These are phyloP conservation scores for Stictocephala bisonia DNA, from an alignment of 2,888 invertebrate species.

Conservation along the genomic window DNA sequence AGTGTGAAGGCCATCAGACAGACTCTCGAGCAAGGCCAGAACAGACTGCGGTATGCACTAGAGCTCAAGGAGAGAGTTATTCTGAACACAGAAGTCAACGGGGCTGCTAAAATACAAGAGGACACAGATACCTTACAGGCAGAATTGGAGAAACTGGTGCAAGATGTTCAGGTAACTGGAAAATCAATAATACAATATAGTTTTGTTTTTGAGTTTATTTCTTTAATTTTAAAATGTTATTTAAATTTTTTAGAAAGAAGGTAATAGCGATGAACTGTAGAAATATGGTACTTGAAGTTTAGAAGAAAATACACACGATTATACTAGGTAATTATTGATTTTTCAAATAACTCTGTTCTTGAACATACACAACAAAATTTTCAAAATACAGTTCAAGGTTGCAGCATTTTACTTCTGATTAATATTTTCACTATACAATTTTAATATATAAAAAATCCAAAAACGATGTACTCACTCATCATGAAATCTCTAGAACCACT, in stretches of 20 bases:
- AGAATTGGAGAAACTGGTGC: constrained; percentile 89
- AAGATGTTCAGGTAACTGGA: constrained; percentile 76
- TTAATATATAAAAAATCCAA: no score
- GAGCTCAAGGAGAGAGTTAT: constrained; percentile 94
- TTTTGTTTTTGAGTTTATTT: background rate
- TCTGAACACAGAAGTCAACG: constrained; percentile 90
- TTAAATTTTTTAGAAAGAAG: background rate
- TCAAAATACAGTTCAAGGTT: no score
- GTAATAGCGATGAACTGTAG: background rate
- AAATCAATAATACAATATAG: no score
- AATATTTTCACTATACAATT: no score
- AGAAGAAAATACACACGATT: background rate
- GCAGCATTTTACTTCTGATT: no score
- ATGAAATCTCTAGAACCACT: no score
- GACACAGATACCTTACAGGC: constrained; percentile 89
- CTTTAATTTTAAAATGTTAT: background rate
- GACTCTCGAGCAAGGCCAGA: constrained; percentile 92
- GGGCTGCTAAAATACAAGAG: constrained; percentile 90
- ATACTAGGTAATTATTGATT: no score
- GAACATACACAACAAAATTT: no score
- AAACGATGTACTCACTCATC: no score
- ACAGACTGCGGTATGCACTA: constrained; percentile 83
- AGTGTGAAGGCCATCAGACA: constrained; percentile 90
- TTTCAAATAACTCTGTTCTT: no score
- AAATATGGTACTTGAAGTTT: background rate